Evolutionary conservation across 1,140 invertebrate genomes (phyloP), one percentile per base, ranked within the genome.

Genomic region (Colletes gigas): DNA sequence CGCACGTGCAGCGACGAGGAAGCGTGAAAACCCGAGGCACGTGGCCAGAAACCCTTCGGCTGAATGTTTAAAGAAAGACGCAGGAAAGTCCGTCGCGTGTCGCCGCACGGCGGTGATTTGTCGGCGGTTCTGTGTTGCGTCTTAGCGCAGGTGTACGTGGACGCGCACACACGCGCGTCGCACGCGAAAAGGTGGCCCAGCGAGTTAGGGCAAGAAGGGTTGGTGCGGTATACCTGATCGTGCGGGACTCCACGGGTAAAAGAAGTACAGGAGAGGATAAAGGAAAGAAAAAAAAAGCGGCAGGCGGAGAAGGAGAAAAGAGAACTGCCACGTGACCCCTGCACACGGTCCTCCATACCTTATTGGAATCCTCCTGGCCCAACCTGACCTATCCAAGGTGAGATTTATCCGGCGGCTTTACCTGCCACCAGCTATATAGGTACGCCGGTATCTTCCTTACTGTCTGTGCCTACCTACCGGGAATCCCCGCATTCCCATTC

Each of bases 371-470:
- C 82, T 88, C 74, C 80, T 79, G 83, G 83, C 78, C 87, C 88
- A 89, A 88, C 90, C 90, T 90, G 90, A 91, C 90, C 90, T 91
- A 90, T 89, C 88, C 88, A 92, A 91, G 88, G 87, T 90, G 86
- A 91, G 84, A 91, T 91, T 91, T 89, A 90, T 91, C 90, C 90
- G 83, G 73, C 88, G 89, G 88, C 89, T 90, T 90, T 92, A 90
- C 90, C 89, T 92, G 92, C 88, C 85, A 87, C 88, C 84, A 82
- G 82, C 85, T 86, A 83, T 83, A 77, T 71, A 78, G 62, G 52
- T 68, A 78, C 65, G 50, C 66, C 59, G 52, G 50, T 71, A 80
- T 79, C 78, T 81, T 78, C 30, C 79, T 85, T 57, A 55, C 70
- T 72, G 67, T 69, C 80, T 82, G 15, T 67, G 75, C 76, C 85